These are phyloP conservation scores for Phalacrocorax carbo DNA, from an alignment of 2,113 vertebrate genomes.

Conservation along the genomic window DNA sequence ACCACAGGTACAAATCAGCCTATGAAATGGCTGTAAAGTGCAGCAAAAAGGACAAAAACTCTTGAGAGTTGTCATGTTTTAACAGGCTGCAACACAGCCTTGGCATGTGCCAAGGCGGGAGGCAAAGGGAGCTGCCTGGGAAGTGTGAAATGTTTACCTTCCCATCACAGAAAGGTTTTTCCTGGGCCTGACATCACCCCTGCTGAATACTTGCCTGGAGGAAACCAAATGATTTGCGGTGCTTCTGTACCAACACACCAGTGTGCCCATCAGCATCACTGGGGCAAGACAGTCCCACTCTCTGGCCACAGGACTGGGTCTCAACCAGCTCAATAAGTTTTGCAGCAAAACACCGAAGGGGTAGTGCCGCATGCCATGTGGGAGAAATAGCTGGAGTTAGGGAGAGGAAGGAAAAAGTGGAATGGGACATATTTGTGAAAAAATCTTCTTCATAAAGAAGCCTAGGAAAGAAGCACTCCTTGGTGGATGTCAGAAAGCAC, in stretches of 20 bases:
- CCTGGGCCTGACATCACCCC: conserved; percentile 1
- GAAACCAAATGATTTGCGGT: neutral
- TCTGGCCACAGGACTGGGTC: neutral
- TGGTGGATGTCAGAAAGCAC: neutral
- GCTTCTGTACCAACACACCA: neutral
- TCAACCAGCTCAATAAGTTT: neutral
- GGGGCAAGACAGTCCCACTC: neutral
- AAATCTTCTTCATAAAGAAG: neutral
- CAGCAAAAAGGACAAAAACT: neutral
- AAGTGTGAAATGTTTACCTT: conserved; percentile 27
- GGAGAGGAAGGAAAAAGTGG: neutral
- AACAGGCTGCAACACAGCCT: conserved; percentile 6
- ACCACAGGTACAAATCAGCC: neutral
- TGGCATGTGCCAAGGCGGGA: neutral
- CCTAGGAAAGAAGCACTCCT: neutral
- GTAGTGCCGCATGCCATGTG: neutral
- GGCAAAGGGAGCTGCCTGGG: neutral
- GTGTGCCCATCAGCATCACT: neutral
- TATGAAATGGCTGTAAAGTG: neutral
- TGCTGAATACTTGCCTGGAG: conserved; percentile 21
- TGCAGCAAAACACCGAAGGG: neutral
- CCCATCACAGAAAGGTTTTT: conserved; percentile 10
- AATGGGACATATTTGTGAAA: neutral
- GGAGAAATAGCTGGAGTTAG: neutral
- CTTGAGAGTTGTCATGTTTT: neutral